Percentiles rank a stretch among this genome's conserved stretches.
Evolutionary conservation across 2,113 vertebrate genomes (phyloP).

Genomic region (Balaeniceps rex): DNA sequence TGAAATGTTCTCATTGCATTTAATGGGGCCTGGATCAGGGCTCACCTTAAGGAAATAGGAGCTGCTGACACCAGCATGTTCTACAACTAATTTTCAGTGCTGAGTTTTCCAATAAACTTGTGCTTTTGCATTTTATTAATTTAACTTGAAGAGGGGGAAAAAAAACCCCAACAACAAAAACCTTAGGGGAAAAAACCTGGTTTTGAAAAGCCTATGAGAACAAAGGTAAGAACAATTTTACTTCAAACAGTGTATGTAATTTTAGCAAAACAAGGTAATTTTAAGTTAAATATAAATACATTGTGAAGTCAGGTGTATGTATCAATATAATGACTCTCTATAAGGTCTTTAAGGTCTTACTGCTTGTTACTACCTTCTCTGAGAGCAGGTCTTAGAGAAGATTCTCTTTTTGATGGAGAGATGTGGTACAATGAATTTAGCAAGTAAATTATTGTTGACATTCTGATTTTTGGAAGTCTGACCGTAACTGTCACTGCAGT

Average conservation of each 20-base stretch:
- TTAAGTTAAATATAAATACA: neutral
- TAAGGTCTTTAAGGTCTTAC: neutral
- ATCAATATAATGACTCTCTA: neutral
- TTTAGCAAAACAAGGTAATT: neutral
- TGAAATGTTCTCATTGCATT: neutral
- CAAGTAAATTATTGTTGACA: neutral
- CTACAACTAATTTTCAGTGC: neutral
- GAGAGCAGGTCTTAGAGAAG: neutral
- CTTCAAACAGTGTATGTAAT: neutral
- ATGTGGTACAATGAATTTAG: neutral
- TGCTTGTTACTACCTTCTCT: neutral
- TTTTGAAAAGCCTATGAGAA: neutral
- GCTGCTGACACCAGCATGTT: neutral
- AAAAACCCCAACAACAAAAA: rapidly evolving
- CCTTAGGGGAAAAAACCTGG: rapidly evolving
- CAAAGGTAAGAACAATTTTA: neutral
- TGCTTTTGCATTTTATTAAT: neutral
- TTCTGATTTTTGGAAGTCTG: neutral
- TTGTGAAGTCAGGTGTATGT: neutral
- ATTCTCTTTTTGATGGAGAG: neutral
- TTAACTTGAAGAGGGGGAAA: neutral
- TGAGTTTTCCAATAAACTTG: neutral
- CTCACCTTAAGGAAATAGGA: neutral
- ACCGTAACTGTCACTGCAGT: neutral
- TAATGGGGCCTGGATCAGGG: neutral